Evolutionary conservation across 2,888 invertebrate species (phyloP), one percentile per base, ranked within the genome.

Genomic region (Campoplex capitator): DNA sequence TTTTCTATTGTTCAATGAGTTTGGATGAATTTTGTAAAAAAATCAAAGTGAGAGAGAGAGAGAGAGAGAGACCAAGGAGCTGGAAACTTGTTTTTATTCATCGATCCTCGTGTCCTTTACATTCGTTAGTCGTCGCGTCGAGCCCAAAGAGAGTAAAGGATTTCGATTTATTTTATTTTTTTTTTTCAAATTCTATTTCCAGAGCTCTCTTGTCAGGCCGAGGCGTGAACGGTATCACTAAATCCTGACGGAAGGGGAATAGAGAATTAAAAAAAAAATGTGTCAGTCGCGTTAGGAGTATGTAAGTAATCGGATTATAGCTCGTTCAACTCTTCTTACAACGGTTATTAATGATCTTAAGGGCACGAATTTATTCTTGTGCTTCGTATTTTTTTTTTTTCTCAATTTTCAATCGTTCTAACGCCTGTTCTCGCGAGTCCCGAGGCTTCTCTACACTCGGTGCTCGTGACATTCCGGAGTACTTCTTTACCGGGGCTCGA

Each of bases 251-350:
- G 48, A 42, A 48, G 48, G 38, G 48, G 38, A 76, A 76, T 16
- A 65, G 58, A 48, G 9, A 42, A 42, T 42, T 1, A 42, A 11
- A 67, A 54, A 45, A 42, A 73, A 65, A 77, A 78, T 42, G 48
- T 86, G 82, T 78, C 86, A 84, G 83, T 86, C 80, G 88, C 86
- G 86, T 86, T 84, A 88, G 79, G 85, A 81, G 79, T 81, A 62
- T 42, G 16, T 32, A 78, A 84, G 74, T 88, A 88, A 88, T 88
- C 88, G 86, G 88, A 88, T 88, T 88, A 88, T 70, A 62, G 83
- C 83, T 76, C 85, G 77, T 86, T 85, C 83, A 83, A 87, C 85
- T 86, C 84, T 75, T 13, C 45, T 23, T 23, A 23, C 67, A 74
- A 67, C 78, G 82, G 77, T 86, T 86, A 86, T 73, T 77, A 86